Percentiles rank a stretch among this genome's conserved stretches.
phyloP scores from a whole-genome alignment of 1,140 invertebrate genomes.

The Caenorhabditis inopinata region DNA sequence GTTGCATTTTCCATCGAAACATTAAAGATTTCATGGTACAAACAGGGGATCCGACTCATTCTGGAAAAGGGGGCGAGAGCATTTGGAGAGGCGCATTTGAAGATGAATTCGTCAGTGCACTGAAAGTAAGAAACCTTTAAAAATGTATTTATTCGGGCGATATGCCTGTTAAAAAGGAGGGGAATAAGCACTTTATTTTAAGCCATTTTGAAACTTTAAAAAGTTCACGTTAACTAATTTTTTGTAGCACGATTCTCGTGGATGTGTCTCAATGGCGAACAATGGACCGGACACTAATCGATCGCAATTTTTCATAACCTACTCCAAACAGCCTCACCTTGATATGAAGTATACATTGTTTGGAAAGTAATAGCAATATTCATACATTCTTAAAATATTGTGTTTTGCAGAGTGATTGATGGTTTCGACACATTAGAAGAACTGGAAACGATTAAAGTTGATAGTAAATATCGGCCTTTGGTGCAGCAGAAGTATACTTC shows the following conservation, averaged over 20 bases:
- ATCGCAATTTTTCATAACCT: conserved; percentile 96
- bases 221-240: too few relatives aligned
- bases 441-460: conserved; percentile 86
- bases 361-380: conserved; percentile 76
- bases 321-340: conserved; percentile 87
- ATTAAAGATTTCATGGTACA: conserved; percentile 98
- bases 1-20: conserved; percentile 86
- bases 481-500: conserved; percentile 55
- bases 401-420: conserved; percentile 84
- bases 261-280: conserved; percentile 95
- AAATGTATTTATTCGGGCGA: too few relatives aligned
- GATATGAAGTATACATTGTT: conserved; percentile 96
- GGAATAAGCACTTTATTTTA: too few relatives aligned
- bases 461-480: conserved; percentile 59
- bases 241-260: conserved; percentile 79
- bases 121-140: conserved; percentile 74
- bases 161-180: too few relatives aligned
- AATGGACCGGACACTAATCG: conserved; percentile 95
- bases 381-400: background rate
- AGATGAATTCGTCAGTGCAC: conserved; percentile 90
- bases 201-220: too few relatives aligned
- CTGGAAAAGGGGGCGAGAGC: conserved; percentile 87
- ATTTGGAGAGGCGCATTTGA: conserved; percentile 90
- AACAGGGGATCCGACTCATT: conserved; percentile 87
- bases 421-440: conserved; percentile 92